Evolutionary conservation across 2,888 invertebrate species (phyloP), one percentile per base, ranked within the genome.

Genomic region (Tiliacea aurago): DNA sequence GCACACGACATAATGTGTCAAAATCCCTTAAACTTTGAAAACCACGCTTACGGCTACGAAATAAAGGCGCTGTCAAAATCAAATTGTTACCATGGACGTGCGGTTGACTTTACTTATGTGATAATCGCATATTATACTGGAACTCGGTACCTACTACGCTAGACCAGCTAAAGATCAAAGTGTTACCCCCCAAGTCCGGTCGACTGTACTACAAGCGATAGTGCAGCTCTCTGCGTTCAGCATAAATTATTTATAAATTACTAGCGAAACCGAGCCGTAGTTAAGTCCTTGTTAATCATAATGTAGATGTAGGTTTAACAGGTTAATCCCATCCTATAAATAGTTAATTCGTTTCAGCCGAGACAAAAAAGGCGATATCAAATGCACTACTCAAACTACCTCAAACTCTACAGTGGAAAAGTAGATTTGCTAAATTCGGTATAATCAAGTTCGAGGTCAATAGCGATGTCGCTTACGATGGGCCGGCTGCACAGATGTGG

Each of bases 401-500:
- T 37, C 91, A 93, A 72, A 92, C 88, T 61, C 84, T 89, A 56
- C 87, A 88, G 86, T 95, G 94, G 95, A 96, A 94, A 87, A 93
- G 87, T 41, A 92, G 90, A 74, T 95, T 97, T 87, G 94, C 93
- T 2, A 94, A 94, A 80, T 97, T 96, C 85, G 97, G 97, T 23
- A 77, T 97, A 47, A 92, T 95, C 62, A 96, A 95, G 83, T 97
- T 96, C 87, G 94, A 89, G 7, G 85, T 72, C 37, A 96, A 96
- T 86, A 92, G 91, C 78, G 89, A 94, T 93, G 94, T 91, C 91
- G 90, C 93, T 88, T 97, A 96, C 87, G 89, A 95, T 91, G 94
- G 95, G 93, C 90, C 94, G 91, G 89, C 94, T 94, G 95, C 96
- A 94, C 96, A 96, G 91, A 90, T 95, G 95, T 93, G 96, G 93